Evolutionary conservation across 2,113 vertebrate species (phyloP).

Genomic region (Pionites leucogaster): DNA sequence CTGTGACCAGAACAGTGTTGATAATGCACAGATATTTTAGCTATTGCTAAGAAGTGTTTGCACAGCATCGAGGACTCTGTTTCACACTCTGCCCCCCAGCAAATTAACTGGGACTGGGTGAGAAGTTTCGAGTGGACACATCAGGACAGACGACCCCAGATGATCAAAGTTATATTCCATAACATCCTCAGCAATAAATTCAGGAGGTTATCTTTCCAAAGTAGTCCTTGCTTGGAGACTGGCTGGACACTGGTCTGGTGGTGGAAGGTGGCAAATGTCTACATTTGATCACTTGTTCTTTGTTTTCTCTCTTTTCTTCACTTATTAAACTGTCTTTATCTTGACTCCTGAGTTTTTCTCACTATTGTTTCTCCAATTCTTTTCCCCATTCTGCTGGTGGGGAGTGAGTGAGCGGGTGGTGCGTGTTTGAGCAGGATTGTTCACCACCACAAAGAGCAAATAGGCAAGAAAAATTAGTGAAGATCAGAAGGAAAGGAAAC

Average conservation of each 20-base stretch:
- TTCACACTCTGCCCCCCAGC: background rate
- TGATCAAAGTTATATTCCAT: background rate
- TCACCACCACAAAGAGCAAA: background rate
- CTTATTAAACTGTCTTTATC: background rate
- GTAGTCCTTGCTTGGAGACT: background rate
- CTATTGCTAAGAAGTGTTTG: background rate
- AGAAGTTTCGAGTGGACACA: background rate
- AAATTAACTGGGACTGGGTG: fast-evolving
- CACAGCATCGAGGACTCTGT: background rate
- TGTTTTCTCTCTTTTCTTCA: background rate
- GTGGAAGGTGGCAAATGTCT: background rate
- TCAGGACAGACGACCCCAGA: fast-evolving
- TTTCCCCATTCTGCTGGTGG: background rate
- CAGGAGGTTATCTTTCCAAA: background rate
- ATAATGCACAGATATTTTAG: background rate
- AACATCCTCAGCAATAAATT: background rate
- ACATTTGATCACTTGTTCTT: background rate
- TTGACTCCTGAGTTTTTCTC: background rate
- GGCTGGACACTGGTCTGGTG: fast-evolving
- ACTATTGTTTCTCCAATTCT: background rate
- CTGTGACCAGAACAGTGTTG: background rate
- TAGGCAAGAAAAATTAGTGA: background rate
- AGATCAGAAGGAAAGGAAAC: background rate
- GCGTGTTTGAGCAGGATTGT: background rate
- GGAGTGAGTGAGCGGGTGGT: background rate